phyloP scores from a whole-genome alignment of 1,140 invertebrate species.

The Hycleus phaleratus region DNA sequence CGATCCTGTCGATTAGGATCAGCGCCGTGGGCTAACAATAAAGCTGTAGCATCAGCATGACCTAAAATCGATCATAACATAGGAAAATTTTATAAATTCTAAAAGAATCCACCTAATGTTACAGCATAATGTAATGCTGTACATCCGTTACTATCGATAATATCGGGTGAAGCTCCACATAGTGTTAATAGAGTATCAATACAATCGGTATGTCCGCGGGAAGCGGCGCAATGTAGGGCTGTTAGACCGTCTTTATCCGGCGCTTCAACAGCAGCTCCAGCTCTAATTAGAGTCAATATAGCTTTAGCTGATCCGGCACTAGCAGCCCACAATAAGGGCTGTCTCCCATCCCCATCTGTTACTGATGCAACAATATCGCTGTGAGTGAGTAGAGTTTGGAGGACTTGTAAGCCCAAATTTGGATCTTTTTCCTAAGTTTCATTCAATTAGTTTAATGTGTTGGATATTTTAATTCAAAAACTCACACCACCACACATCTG shows the following conservation, averaged over 20 bases:
- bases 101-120: constrained; percentile 51
- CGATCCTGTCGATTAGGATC: constrained; percentile 87
- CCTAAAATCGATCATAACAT: constrained; percentile 44
- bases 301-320: constrained; percentile 91
- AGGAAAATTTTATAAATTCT: neutral
- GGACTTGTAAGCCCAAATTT: constrained; percentile 66
- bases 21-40: constrained; percentile 79
- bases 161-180: constrained; percentile 78
- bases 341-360: constrained; percentile 82
- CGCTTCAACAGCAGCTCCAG: constrained; percentile 69
- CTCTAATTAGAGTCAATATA: constrained; percentile 76
- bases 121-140: constrained; percentile 95
- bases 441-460: neutral
- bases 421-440: constrained; percentile 35
- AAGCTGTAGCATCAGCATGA: constrained; percentile 87
- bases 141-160: constrained; percentile 84
- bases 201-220: constrained; percentile 87
- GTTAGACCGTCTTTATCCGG: constrained; percentile 78
- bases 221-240: constrained; percentile 92
- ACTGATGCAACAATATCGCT: constrained; percentile 73
- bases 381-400: constrained; percentile 74
- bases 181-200: constrained; percentile 84
- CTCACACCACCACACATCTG: constrained; percentile 82
- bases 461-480: neutral
- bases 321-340: constrained; percentile 93